phyloP scores from a whole-genome alignment of 2,888 invertebrate genomes.

The Drosophila longiperda region DNA sequence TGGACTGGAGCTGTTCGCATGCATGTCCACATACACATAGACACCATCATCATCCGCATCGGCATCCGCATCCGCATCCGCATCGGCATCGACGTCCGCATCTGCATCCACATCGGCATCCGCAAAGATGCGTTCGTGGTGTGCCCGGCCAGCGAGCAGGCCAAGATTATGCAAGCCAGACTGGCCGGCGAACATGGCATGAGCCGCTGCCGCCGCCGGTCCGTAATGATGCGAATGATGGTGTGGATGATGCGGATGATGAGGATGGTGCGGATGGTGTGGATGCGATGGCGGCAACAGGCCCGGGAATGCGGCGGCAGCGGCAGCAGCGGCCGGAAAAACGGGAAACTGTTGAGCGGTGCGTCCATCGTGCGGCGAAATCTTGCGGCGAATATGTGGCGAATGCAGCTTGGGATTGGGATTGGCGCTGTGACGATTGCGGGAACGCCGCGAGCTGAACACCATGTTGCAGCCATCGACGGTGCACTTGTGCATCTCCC shows the following conservation, averaged over 20 bases:
- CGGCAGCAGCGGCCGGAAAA: conserved; percentile 86
- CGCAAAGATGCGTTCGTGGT: conserved; percentile 51
- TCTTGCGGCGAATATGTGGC: conserved; percentile 96
- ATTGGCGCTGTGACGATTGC: conserved; percentile 98
- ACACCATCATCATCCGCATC: conserved; percentile 75
- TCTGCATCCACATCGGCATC: conserved; percentile 59
- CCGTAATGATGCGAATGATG: conserved; percentile 47
- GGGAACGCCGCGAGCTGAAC: conserved; percentile 97
- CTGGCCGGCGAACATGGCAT: conserved; percentile 69
- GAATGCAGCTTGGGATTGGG: conserved; percentile 99
- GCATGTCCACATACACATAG: conserved; percentile 76
- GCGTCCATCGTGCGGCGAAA: conserved; percentile 96
- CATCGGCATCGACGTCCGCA: conserved; percentile 55
- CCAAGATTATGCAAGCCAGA: conserved; percentile 57
- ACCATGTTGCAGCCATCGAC: conserved; percentile 99
- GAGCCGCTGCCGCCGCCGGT: conserved; percentile 58
- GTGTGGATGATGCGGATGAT: conserved; percentile 39
- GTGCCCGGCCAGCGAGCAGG: conserved; percentile 66
- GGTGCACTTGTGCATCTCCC: conserved; percentile 99
- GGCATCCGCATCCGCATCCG: conserved; percentile 69
- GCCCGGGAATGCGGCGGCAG: conserved; percentile 87
- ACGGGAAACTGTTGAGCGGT: conserved; percentile 91
- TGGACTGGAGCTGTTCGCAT: conserved; percentile 73
- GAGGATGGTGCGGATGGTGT: conserved; percentile 40
- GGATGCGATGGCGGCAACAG: conserved; percentile 65